Conservation (phyloP, 2,797 vertebrate genomes). For the Rhinatrema bivittatum region DNA sequence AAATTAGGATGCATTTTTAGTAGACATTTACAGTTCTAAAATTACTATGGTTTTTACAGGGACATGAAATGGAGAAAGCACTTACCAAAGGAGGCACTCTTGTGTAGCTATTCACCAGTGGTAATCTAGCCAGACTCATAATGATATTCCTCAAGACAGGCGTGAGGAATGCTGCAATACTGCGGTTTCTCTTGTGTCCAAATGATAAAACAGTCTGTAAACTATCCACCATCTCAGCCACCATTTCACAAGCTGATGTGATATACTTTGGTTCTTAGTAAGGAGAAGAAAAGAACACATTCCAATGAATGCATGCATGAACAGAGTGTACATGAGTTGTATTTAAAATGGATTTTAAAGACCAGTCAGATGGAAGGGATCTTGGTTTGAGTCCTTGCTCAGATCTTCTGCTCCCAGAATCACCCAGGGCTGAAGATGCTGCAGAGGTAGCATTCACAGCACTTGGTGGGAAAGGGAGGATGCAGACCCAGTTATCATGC, state of each 20-base stretch:
- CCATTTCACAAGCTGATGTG: slow-evolving; percentile 71
- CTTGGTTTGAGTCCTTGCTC: no score
- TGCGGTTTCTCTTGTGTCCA: slow-evolving; percentile 73
- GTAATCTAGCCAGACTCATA: slow-evolving; percentile 86
- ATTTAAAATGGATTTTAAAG: no score
- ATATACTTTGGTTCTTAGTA: slow-evolving; percentile 36
- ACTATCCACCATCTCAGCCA: slow-evolving; percentile 87
- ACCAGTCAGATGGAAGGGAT: no score
- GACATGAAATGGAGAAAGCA: not conserved
- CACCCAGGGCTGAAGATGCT: no score
- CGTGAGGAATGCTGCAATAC: slow-evolving; percentile 80
- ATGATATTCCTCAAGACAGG: slow-evolving; percentile 80
- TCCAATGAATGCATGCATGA: no score
- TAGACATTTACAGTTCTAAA: no score
- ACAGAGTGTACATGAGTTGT: not conserved
- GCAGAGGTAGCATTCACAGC: no score
- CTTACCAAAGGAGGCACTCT: slow-evolving; percentile 88
- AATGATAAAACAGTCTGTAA: slow-evolving; percentile 74
- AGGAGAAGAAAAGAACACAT: not conserved
- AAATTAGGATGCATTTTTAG: no score
- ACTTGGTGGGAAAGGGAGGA: no score
- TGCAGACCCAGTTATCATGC: no score
- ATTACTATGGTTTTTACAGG: no score
- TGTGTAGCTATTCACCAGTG: slow-evolving; percentile 92
- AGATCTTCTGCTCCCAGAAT: no score